These are phyloP conservation scores for Polydrusus tereticollis DNA, from an alignment of 2,888 invertebrate species.

Conservation along the genomic window DNA sequence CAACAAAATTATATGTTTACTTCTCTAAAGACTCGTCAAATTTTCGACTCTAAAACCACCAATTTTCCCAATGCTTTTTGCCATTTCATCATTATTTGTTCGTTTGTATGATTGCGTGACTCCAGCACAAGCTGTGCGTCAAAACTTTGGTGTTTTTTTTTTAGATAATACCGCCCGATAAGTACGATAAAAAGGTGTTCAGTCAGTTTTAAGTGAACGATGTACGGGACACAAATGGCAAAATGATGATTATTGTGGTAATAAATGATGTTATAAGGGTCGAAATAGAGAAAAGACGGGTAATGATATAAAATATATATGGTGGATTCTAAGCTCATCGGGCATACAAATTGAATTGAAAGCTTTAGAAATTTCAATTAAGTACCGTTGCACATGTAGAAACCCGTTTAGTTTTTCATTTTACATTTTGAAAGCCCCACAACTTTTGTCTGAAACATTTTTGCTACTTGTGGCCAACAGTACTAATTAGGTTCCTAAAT, in stretches of 20 bases:
- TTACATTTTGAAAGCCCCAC: no score
- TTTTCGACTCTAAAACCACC: background rate
- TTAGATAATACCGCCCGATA: conserved; percentile 38
- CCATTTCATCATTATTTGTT: conserved; percentile 32
- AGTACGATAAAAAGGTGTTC: conserved; percentile 30
- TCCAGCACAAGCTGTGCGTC: conserved; percentile 30
- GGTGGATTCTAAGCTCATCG: background rate
- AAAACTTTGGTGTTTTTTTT: conserved; percentile 25
- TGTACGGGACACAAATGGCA: conserved; percentile 30
- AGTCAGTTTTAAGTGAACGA: conserved; percentile 30
- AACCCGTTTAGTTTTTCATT: no score
- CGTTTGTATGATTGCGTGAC: conserved; percentile 38
- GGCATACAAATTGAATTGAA: no score
- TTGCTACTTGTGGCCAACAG: no score
- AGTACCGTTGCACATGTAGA: no score
- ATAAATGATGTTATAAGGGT: conserved; percentile 27
- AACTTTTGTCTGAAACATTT: no score
- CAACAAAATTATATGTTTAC: conserved; percentile 16
- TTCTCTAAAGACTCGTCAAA: background rate
- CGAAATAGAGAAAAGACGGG: conserved; percentile 17
- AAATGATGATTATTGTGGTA: conserved; percentile 26
- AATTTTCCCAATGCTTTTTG: background rate
- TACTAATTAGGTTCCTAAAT: no score
- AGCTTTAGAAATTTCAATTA: no score
- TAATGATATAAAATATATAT: background rate